Evolutionary conservation across 2,888 invertebrate genomes (phyloP).

Genomic region (Acronicta leporina): DNA sequence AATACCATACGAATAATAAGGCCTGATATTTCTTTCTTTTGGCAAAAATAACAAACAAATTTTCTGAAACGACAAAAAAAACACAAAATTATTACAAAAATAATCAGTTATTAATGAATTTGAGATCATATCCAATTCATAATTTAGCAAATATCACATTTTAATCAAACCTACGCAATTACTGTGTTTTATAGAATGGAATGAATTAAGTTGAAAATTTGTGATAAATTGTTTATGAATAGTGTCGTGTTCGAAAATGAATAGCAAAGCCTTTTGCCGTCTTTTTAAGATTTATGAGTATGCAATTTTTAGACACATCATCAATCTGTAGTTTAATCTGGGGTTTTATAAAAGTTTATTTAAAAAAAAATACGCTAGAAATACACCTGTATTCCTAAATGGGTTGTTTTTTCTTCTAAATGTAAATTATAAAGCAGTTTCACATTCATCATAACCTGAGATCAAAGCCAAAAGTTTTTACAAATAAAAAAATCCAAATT

Average conservation of each 20-base stretch:
- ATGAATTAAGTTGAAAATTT: constrained; percentile 39
- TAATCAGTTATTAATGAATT: constrained; percentile 34
- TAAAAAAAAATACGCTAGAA: too few relatives aligned
- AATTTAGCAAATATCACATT: constrained; percentile 48
- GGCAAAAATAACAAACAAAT: neutral
- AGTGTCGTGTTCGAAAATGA: neutral
- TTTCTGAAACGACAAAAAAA: neutral
- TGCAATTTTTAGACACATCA: constrained; percentile 22
- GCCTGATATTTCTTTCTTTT: too few relatives aligned
- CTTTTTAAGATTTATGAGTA: neutral
- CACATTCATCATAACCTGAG: too few relatives aligned
- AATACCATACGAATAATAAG: too few relatives aligned
- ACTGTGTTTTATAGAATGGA: constrained; percentile 31
- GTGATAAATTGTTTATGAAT: too few relatives aligned
- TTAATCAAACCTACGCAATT: constrained; percentile 28
- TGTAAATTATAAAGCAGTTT: too few relatives aligned
- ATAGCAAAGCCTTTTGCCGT: neutral
- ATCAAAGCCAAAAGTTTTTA: too few relatives aligned
- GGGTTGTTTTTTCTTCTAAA: too few relatives aligned
- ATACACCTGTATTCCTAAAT: neutral
- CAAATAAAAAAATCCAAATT: too few relatives aligned
- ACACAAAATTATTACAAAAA: constrained; percentile 25
- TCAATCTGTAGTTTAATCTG: neutral
- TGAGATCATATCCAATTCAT: constrained; percentile 48
- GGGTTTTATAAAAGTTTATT: neutral